These are phyloP conservation scores for Drosophila hydei DNA, from an alignment of 1,140 invertebrate genomes.

Conservation along the genomic window DNA sequence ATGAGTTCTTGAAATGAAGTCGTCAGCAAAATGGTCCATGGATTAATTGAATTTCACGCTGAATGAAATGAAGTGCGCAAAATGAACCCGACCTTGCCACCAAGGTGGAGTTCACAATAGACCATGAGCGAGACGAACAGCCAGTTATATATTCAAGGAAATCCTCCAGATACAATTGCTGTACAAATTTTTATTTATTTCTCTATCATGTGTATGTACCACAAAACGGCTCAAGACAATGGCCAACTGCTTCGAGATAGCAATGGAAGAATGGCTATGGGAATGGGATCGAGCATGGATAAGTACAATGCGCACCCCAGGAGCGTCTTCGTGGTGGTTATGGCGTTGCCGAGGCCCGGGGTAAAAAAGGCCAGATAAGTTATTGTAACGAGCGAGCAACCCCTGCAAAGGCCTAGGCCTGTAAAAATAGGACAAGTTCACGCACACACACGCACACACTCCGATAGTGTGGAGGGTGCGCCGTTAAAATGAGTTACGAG, in stretches of 20 bases:
- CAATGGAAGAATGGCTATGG: slow-evolving; percentile 28
- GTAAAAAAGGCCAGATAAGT: slow-evolving; percentile 79
- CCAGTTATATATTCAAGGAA: slow-evolving; percentile 37
- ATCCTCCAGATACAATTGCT: slow-evolving; percentile 53
- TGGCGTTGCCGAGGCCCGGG: slow-evolving; percentile 42
- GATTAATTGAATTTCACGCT: slow-evolving; percentile 81
- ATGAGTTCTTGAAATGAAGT: slow-evolving; percentile 59
- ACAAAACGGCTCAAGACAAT: slow-evolving; percentile 74
- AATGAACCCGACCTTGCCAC: slow-evolving; percentile 60
- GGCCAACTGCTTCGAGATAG: slow-evolving; percentile 70
- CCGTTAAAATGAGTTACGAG: slow-evolving; percentile 84
- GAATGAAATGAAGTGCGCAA: slow-evolving; percentile 66
- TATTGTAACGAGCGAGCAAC: slow-evolving; percentile 72
- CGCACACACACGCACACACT: slow-evolving; percentile 48
- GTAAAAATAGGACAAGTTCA: slow-evolving; percentile 80
- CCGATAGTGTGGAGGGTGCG: slow-evolving; percentile 63
- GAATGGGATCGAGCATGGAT: slow-evolving; percentile 16
- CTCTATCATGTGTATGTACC: slow-evolving; percentile 61
- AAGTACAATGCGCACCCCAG: slow-evolving; percentile 75
- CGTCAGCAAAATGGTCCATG: slow-evolving; percentile 71
- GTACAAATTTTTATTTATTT: slow-evolving; percentile 75
- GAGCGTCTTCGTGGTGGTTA: slow-evolving; percentile 76
- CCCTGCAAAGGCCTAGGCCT: slow-evolving; percentile 65
- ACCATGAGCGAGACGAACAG: slow-evolving; percentile 13
- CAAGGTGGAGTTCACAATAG: slow-evolving; percentile 46